Percentiles rank a stretch among this genome's conserved stretches.
Evolutionary conservation across 2,797 vertebrate genomes (phyloP).

Genomic region (Coregonus sp.): DNA sequence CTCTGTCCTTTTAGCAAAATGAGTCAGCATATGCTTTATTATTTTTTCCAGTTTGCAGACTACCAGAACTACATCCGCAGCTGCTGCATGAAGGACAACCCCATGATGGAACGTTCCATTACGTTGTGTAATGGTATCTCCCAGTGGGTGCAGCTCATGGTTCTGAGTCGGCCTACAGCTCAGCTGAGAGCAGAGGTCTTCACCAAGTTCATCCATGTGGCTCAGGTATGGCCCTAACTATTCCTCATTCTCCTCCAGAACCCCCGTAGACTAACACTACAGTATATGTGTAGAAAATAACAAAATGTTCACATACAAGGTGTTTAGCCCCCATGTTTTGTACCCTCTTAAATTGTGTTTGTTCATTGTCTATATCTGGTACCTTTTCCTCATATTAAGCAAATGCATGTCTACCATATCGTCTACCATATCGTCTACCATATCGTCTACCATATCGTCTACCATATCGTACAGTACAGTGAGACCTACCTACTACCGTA

Average conservation of each 20-base stretch:
- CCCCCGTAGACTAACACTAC: not conserved
- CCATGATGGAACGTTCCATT: slow-evolving; percentile 93
- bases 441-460: not conserved
- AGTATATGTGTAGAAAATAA: not conserved
- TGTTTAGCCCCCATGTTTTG: not conserved
- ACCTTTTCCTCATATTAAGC: slow-evolving; percentile 22
- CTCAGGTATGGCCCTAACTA: slow-evolving; percentile 77
- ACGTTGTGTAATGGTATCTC: slow-evolving; percentile 93
- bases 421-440: not conserved
- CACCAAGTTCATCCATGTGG: slow-evolving; percentile 94
- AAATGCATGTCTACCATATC: slow-evolving; percentile 22
- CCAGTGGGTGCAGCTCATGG: slow-evolving; percentile 98
- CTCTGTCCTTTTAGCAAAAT: slow-evolving; percentile 9
- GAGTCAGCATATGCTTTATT: too few species aligned
- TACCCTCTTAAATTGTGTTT: not conserved
- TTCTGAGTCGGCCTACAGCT: slow-evolving; percentile 91
- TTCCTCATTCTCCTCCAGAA: not conserved
- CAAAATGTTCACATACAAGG: not conserved
- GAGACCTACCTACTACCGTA: slow-evolving; percentile 7
- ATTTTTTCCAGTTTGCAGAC: slow-evolving; percentile 81
- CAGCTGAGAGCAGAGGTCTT: slow-evolving; percentile 96
- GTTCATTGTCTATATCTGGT: too few species aligned
- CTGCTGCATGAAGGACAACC: slow-evolving; percentile 93
- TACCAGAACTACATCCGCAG: slow-evolving; percentile 92
- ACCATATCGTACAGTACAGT: slow-evolving; percentile 10